Percentiles rank a stretch among this genome's conserved stretches.
Evolutionary conservation across 2,113 vertebrate species (phyloP).

Genomic region (Neopipo cinnamomea): DNA sequence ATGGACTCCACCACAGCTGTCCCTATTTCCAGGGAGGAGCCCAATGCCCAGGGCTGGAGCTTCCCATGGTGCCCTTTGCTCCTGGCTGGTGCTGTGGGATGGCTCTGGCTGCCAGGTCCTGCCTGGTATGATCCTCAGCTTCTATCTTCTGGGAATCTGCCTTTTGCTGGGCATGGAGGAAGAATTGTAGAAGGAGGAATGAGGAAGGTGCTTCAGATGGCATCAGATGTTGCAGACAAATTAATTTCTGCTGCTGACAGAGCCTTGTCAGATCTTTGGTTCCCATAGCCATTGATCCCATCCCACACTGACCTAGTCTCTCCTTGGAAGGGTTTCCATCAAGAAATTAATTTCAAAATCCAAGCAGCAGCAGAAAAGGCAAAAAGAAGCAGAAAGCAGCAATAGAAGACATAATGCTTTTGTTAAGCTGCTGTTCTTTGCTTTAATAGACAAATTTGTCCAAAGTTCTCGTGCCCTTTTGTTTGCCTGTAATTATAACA

Average conservation of each 20-base stretch:
- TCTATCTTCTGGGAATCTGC: not conserved
- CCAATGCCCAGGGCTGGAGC: too few relatives aligned
- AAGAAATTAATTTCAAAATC: not conserved
- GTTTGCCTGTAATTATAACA: not conserved
- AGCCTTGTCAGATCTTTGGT: not conserved
- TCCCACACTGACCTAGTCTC: not conserved
- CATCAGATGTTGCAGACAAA: not conserved
- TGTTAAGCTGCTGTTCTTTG: not conserved
- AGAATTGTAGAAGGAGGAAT: not conserved
- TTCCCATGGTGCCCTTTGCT: not conserved
- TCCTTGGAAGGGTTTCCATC: not conserved
- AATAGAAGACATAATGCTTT: not conserved
- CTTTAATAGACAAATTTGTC: not conserved
- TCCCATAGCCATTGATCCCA: rapidly evolving
- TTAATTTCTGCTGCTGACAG: not conserved
- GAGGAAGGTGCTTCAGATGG: not conserved
- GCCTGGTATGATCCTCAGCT: not conserved
- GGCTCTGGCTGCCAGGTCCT: not conserved
- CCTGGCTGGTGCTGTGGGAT: not conserved
- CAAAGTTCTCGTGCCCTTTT: not conserved
- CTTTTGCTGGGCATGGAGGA: not conserved
- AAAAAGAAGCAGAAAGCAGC: not conserved
- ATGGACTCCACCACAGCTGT: not conserved
- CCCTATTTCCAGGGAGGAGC: too few relatives aligned
- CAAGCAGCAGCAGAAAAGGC: not conserved